Evolutionary conservation across 2,888 invertebrate species (phyloP), one percentile per base, ranked within the genome.

Genomic region (Argyresthia albistria): DNA sequence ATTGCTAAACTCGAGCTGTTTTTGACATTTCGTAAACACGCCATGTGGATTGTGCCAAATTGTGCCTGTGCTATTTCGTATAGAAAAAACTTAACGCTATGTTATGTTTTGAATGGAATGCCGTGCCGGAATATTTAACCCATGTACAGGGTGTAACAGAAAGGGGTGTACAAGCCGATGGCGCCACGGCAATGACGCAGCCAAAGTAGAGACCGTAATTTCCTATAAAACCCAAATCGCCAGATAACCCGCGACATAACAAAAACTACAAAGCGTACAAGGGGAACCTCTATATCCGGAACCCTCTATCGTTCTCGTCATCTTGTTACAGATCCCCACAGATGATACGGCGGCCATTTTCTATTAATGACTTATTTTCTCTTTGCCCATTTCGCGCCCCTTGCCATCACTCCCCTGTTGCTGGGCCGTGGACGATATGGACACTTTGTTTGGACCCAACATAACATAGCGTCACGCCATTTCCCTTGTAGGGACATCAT

Each of bases 321-420:
- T 76, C 74, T 66, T 64, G 67, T 68, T 25, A 25, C 25, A 25
- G 80, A 80, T 77, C 76, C 74, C 72, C 69, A 59, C 63, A 60
- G 62, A 66, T 66, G 80, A 81, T 81, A 81, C 61, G 62, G 59
- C 64, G 36, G 69, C 71, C 74, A 74, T 77, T 67, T 77, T 77
- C 74, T 79, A 80, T 80, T 82, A 81, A 82, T 82, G 79, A 80
- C 76, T 75, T 47, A 51, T 36, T 53, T 25, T 25, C 25, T 51
- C 47, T 51, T 39, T 47, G 47, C 47, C 35, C 47, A 47, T 47
- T 47, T 47, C 47, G 35, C 35, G 47, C 47, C 47, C 47, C 47
- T 47, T 1, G 35, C 16, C 1, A 46, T 46, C 35, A 12, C 46
- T 12, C 46, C 35, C 16, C 46, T 10, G 25, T 25, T 25, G 25